A percentile compares a stretch with the other conserved stretches of the same genome.
Evolutionary conservation across 1,140 invertebrate species (phyloP).

Genomic region (Cylas formicarius): DNA sequence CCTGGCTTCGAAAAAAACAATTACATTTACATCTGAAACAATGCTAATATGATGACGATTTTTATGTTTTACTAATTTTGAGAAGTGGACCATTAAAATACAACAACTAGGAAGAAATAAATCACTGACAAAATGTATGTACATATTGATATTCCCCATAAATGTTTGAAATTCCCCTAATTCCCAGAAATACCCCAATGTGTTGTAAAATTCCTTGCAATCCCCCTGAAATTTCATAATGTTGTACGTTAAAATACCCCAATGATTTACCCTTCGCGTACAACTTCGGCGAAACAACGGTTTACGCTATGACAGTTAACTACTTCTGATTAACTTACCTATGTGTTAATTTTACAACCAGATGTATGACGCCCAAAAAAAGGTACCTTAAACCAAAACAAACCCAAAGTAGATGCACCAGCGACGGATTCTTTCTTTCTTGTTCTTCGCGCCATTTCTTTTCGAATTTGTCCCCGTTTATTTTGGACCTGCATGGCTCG

Average conservation of each 20-base stretch:
- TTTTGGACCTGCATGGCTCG: constrained; percentile 21
- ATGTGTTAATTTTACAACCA: constrained; percentile 17
- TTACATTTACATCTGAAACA: too few relatives aligned
- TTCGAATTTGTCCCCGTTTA: constrained; percentile 25
- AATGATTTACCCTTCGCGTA: neutral
- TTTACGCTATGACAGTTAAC: neutral
- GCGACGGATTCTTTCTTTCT: constrained; percentile 11
- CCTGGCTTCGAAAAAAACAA: too few relatives aligned
- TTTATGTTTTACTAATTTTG: too few relatives aligned
- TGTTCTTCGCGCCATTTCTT: constrained; percentile 20
- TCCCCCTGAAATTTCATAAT: constrained; percentile 20
- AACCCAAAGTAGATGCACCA: constrained; percentile 17
- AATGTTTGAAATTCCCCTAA: too few relatives aligned
- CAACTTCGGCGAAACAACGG: too few relatives aligned
- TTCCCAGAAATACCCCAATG: constrained; percentile 67
- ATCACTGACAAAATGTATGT: too few relatives aligned
- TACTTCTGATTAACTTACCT: constrained; percentile 11
- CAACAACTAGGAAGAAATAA: too few relatives aligned
- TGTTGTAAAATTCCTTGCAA: constrained; percentile 33
- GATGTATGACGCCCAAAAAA: constrained; percentile 17
- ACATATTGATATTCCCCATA: too few relatives aligned
- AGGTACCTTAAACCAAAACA: constrained; percentile 24
- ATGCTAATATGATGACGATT: too few relatives aligned
- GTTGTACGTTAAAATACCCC: neutral
- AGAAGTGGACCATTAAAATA: too few relatives aligned